A percentile compares a stretch with the other conserved stretches of the same genome.
phyloP scores from a whole-genome alignment of 1,140 invertebrate species.

The Paralvinella palmiformis region DNA sequence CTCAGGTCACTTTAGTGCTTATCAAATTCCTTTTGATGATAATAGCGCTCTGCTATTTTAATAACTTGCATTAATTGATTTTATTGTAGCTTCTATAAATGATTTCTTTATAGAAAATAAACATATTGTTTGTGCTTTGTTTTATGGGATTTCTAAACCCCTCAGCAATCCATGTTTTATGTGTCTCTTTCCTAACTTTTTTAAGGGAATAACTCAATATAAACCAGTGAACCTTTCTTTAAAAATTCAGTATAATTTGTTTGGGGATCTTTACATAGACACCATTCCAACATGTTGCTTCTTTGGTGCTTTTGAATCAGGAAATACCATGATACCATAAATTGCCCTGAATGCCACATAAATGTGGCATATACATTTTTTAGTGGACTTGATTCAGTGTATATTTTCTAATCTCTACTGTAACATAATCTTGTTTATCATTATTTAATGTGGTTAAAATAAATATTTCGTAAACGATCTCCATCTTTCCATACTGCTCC shows the following conservation, averaged over 20 bases:
- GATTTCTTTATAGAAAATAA: not conserved
- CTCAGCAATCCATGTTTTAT: not conserved
- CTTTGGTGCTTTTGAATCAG: slow-evolving; percentile 1
- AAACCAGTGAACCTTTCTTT: not conserved
- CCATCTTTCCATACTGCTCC: no score
- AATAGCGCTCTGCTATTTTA: not conserved
- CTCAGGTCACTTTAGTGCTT: not conserved
- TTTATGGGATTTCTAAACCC: slow-evolving; percentile 5
- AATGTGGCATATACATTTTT: no score
- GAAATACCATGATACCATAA: not conserved
- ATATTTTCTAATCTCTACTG: not conserved
- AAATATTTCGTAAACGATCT: no score
- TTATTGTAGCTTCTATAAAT: slow-evolving; percentile 6
- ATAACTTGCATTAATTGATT: slow-evolving; percentile 1
- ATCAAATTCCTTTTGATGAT: slow-evolving; percentile 3
- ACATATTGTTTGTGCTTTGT: not conserved
- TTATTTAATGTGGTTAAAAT: not conserved
- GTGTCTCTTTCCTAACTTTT: not conserved
- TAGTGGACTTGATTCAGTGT: no score
- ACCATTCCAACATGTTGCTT: not conserved
- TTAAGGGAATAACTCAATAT: not conserved
- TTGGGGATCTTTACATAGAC: slow-evolving; percentile 3
- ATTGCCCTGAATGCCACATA: no score
- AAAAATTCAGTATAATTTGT: not conserved
- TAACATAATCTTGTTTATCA: not conserved